Conservation (phyloP, 2,888 invertebrate species). For the Macrosiphum euphorbiae region DNA sequence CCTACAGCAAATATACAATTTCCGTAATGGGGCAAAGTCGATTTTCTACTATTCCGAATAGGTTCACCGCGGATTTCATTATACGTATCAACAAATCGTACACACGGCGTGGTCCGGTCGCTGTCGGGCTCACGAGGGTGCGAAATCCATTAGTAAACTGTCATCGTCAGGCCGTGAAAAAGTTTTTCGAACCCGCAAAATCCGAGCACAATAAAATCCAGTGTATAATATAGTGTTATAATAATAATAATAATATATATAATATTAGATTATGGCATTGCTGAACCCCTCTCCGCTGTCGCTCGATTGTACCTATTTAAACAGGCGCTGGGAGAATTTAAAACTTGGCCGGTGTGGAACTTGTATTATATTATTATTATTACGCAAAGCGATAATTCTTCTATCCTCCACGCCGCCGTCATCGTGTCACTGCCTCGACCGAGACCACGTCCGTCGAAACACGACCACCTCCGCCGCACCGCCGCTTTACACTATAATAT, state of each 20-base stretch:
- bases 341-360: conserved; percentile 10
- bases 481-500: not conserved
- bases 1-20: not conserved
- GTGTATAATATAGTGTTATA: not conserved
- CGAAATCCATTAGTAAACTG: conserved; percentile 62
- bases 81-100: not conserved
- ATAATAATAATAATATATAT: not conserved
- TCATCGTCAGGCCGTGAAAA: conserved; percentile 56
- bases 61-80: conserved; percentile 16
- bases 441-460: not conserved
- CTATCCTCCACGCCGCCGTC: not conserved
- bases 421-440: not conserved
- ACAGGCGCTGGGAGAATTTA: not conserved
- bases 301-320: not conserved
- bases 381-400: not conserved
- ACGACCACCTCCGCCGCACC: not conserved
- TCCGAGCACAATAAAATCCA: conserved; percentile 37
- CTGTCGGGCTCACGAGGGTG: conserved; percentile 18
- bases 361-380: conserved; percentile 3
- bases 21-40: not conserved
- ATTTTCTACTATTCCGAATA: not conserved
- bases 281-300: not conserved
- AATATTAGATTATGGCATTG: not conserved
- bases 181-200: conserved; percentile 53
- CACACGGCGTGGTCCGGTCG: not conserved